phyloP scores from a whole-genome alignment of 2,888 invertebrate genomes.

The Latheticus oryzae region DNA sequence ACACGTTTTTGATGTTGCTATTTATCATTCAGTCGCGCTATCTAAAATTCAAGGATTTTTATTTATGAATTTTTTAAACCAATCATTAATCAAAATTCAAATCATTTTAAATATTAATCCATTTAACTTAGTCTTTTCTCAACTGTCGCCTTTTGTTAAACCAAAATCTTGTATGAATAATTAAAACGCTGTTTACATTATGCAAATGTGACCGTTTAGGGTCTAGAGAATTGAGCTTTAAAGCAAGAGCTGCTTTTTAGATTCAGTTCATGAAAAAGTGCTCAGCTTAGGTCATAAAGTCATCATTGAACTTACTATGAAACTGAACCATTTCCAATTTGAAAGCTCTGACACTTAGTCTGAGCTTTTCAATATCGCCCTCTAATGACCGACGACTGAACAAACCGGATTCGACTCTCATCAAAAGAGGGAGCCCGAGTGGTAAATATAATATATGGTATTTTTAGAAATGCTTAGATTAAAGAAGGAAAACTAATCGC shows the following conservation, averaged over 20 bases:
- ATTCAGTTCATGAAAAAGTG: conserved; percentile 3
- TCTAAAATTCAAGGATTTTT: too few species aligned
- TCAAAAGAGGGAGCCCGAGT: conserved; percentile 28
- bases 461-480: too few species aligned
- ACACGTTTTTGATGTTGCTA: too few species aligned
- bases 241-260: conserved; percentile 3
- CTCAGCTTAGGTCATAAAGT: conserved; percentile 21
- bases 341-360: conserved; percentile 25
- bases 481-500: too few species aligned
- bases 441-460: conserved; percentile 19
- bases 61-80: too few species aligned
- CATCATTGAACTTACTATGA: conserved; percentile 8
- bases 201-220: conserved; percentile 17
- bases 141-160: conserved; percentile 4
- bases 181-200: conserved; percentile 28
- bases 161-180: conserved; percentile 28
- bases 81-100: too few species aligned
- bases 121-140: too few species aligned
- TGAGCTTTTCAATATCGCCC: conserved; percentile 37
- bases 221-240: conserved; percentile 8
- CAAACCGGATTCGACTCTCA: conserved; percentile 7
- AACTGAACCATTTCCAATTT: conserved; percentile 15
- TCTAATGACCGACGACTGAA: conserved; percentile 22
- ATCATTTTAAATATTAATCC: too few species aligned
- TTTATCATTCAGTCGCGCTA: too few species aligned